Base-by-base conservation (phyloP, 2,888 invertebrate genomes). In the Teleiodes luculella region DNA sequence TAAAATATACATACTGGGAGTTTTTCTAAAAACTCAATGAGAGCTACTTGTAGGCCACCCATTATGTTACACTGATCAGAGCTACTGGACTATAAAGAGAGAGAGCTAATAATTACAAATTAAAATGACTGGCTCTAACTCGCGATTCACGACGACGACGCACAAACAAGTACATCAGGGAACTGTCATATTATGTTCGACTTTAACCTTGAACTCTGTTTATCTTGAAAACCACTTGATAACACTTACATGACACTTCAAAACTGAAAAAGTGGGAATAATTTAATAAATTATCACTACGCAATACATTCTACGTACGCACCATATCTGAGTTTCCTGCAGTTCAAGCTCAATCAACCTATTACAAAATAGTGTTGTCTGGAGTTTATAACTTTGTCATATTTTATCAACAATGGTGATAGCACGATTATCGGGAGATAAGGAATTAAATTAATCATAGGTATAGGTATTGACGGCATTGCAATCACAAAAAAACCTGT, bases 31-130 rank as follows among this genome's bases (percentile, higher is more conserved):
- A 73, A 63, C 45, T 82, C 79, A 39, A 65, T 66, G 30, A 77
- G 54, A 51, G 76, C 80, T 57, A 71, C 77, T 70, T 78, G 57
- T 62, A 83, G 67, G 57, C 78, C 76, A 71, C 68, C 76, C 83
- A 83, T 83, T 53, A 58, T 65, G 55, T 2, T 36, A n/a, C 48
- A 48, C 35, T 48, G 2, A 11, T 28, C 28, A 7, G n/a, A 48
- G 20, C 35, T 36, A 48, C 48, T 48, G 13, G 30, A 46, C 46
- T 31, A 18, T 18, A 18, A 8, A 14, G 14, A n/a, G 31, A 31
- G 16, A 46, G 46, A 43, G 43, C 13, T 28, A 43, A 43, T 43
- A 13, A 43, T 43, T 43, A 13, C 13, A 20, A 43, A 28, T n/a
- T 37, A 14, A 2, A 13, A 7, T 28, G n/a, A 31, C 30, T 30